phyloP scores from a whole-genome alignment of 2,797 vertebrate genomes.

The Melanotaenia maccullochi region DNA sequence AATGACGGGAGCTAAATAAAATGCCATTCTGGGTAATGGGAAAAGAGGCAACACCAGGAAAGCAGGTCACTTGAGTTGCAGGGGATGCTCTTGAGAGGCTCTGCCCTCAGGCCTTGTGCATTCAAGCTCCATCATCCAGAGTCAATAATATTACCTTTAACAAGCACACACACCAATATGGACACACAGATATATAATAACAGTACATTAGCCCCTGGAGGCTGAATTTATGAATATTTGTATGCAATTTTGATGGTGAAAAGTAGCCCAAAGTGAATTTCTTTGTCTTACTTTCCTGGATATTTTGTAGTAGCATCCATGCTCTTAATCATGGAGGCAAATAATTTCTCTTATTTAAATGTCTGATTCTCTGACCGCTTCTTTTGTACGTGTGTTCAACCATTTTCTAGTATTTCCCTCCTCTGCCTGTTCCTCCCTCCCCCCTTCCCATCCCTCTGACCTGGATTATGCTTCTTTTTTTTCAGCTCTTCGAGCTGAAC shows the following conservation, averaged over 20 bases:
- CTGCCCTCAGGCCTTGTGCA: conserved; percentile 63
- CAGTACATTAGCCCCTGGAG: conserved; percentile 3
- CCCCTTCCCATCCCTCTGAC: conserved; percentile 62
- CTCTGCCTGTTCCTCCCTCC: neutral
- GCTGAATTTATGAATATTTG: conserved; percentile 22
- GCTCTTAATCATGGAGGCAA: conserved; percentile 27
- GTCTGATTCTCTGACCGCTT: conserved; percentile 54
- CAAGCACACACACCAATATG: conserved; percentile 35
- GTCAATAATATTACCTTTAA: conserved; percentile 62
- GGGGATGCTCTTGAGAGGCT: conserved; percentile 79
- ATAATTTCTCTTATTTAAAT: conserved; percentile 29
- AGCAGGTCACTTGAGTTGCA: conserved; percentile 81
- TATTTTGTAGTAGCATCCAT: conserved; percentile 1
- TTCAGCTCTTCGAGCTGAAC: conserved; percentile 64
- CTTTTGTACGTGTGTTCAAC: conserved; percentile 27
- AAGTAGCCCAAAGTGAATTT: neutral
- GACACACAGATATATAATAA: conserved; percentile 4
- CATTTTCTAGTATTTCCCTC: conserved; percentile 10
- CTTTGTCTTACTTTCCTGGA: neutral
- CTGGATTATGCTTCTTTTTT: conserved; percentile 66
- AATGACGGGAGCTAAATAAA: conserved; percentile 81
- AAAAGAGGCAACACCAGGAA: conserved; percentile 62
- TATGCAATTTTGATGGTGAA: conserved; percentile 24
- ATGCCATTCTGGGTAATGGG: conserved; percentile 79
- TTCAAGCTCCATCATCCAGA: conserved; percentile 63